A percentile compares a stretch with the other conserved stretches of the same genome.
Evolutionary conservation across 2,113 vertebrate genomes (phyloP).

Genomic region (Melozone crissalis): DNA sequence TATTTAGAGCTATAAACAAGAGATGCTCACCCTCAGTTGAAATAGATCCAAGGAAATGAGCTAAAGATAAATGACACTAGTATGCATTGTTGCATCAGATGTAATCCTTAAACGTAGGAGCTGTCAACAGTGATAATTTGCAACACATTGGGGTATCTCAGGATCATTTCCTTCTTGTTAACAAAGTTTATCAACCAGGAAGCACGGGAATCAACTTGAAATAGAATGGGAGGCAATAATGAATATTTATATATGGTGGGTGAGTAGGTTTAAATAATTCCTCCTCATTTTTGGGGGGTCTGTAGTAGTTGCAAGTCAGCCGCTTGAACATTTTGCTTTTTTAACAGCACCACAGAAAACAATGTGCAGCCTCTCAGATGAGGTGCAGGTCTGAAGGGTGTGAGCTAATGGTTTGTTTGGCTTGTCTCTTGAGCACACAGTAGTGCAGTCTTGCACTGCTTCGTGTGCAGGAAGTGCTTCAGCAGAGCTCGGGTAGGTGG

Average conservation of each 20-base stretch:
- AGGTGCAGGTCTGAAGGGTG: neutral
- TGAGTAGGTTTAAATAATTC: neutral
- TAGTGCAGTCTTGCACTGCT: neutral
- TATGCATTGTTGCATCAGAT: slow-evolving; percentile 64
- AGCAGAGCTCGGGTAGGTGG: neutral
- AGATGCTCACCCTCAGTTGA: slow-evolving; percentile 65
- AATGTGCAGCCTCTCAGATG: neutral
- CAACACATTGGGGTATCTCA: slow-evolving; percentile 38
- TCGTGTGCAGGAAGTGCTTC: neutral
- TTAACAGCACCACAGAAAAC: neutral
- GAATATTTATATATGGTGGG: neutral
- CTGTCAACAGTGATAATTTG: slow-evolving; percentile 45
- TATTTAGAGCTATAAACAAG: slow-evolving; percentile 75
- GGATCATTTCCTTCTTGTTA: slow-evolving; percentile 53
- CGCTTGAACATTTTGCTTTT: neutral
- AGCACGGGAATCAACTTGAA: slow-evolving; percentile 28
- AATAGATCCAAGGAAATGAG: slow-evolving; percentile 73
- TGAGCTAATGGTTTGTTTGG: neutral
- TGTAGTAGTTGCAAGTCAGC: neutral
- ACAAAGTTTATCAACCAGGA: slow-evolving; percentile 61
- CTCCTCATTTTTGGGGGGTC: neutral
- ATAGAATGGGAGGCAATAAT: neutral
- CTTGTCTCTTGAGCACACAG: neutral
- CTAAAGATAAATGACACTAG: slow-evolving; percentile 68
- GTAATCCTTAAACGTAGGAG: slow-evolving; percentile 58